These are phyloP conservation scores for Channa maculata DNA, from an alignment of 2,113 vertebrate species.

Conservation along the genomic window DNA sequence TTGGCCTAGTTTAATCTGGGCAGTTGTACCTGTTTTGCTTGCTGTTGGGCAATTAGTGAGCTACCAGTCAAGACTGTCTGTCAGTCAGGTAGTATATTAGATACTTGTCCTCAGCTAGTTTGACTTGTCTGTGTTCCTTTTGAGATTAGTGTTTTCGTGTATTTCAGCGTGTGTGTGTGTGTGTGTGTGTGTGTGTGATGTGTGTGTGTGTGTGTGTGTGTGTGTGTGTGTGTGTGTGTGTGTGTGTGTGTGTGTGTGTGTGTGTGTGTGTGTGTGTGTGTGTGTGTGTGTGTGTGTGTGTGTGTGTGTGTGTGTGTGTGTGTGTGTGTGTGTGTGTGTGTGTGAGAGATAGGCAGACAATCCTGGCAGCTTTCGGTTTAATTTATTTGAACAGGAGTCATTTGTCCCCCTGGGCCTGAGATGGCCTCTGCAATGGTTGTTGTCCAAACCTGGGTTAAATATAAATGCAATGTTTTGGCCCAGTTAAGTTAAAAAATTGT, in stretches of 20 bases:
- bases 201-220: constrained; percentile 45
- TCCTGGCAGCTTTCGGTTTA: constrained; percentile 35
- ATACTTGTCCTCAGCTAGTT: constrained; percentile 10
- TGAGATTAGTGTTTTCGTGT: constrained; percentile 28
- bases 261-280: constrained; percentile 45
- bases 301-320: constrained; percentile 45
- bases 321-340: constrained; percentile 14
- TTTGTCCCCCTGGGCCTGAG: constrained; percentile 15
- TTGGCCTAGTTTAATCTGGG: not conserved
- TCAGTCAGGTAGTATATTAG: constrained; percentile 6
- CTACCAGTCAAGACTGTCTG: constrained; percentile 3
- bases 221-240: constrained; percentile 49
- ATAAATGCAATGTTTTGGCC: constrained; percentile 13
- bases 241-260: constrained; percentile 14
- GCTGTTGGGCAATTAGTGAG: not conserved
- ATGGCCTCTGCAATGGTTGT: constrained; percentile 41
- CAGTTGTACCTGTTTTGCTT: not conserved
- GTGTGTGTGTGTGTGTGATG: constrained; percentile 3
- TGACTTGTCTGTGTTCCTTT: constrained; percentile 17
- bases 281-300: constrained; percentile 14
- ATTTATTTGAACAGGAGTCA: constrained; percentile 46
- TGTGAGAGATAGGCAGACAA: constrained; percentile 23
- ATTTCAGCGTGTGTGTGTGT: constrained; percentile 41
- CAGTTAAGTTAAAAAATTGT: not conserved
- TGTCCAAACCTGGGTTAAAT: constrained; percentile 34